phyloP scores from a whole-genome alignment of 2,797 vertebrate species.

The Myotis vivesi region DNA sequence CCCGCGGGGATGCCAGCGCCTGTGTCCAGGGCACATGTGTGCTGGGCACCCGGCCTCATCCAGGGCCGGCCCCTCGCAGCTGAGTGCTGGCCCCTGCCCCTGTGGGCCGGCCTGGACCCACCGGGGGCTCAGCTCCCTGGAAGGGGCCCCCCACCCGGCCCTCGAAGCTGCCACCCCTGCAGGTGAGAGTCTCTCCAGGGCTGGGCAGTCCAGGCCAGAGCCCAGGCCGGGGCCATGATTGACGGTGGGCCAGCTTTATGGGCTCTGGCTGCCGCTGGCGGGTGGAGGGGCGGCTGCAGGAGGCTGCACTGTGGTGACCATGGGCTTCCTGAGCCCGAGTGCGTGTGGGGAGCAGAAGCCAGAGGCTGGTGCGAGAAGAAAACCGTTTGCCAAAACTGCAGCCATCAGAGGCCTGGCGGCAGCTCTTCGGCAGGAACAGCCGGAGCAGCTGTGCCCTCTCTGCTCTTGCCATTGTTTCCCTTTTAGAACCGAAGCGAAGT shows the following conservation, averaged over 20 bases:
- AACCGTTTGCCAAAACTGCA: slow-evolving; percentile 91
- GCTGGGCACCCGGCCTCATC: slow-evolving; percentile 79
- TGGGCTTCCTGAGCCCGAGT: slow-evolving; percentile 87
- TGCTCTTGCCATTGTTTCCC: slow-evolving; percentile 89
- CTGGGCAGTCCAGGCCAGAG: neutral
- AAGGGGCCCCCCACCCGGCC: slow-evolving; percentile 49
- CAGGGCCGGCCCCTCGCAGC: slow-evolving; percentile 51
- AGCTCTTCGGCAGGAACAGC: slow-evolving; percentile 89
- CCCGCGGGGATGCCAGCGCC: slow-evolving; percentile 87
- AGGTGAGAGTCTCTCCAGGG: neutral
- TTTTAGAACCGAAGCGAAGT: slow-evolving; percentile 87
- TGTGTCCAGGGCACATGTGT: slow-evolving; percentile 88
- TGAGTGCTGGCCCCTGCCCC: neutral
- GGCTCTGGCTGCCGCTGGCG: slow-evolving; percentile 85
- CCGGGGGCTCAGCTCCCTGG: slow-evolving; percentile 37
- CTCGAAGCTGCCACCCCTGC: neutral
- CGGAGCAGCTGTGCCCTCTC: slow-evolving; percentile 89
- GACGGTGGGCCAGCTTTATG: slow-evolving; percentile 84
- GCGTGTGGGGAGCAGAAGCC: slow-evolving; percentile 89
- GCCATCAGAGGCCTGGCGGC: slow-evolving; percentile 89
- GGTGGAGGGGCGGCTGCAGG: slow-evolving; percentile 81
- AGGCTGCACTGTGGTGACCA: slow-evolving; percentile 87
- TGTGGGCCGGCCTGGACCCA: slow-evolving; percentile 33
- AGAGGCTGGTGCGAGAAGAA: slow-evolving; percentile 90
- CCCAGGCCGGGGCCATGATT: slow-evolving; percentile 74